phyloP scores from a whole-genome alignment of 2,113 vertebrate genomes.

The Diadophis punctatus region DNA sequence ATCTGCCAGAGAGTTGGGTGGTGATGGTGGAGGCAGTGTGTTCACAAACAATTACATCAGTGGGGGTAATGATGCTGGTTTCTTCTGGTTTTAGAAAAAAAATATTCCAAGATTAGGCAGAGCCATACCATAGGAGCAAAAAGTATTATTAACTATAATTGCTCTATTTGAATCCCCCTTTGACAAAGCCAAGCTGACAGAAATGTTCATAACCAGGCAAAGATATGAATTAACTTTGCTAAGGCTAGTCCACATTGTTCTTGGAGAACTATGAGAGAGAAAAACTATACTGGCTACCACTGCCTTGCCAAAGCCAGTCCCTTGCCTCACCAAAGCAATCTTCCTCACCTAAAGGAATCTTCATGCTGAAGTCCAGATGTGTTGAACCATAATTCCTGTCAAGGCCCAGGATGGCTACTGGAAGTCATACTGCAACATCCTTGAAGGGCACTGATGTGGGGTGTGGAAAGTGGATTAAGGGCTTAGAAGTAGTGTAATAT shows the following conservation, averaged over 20 bases:
- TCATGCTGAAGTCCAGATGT: neutral
- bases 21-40: neutral
- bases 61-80: neutral
- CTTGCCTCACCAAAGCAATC: neutral
- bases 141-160: neutral
- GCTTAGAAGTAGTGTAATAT: neutral
- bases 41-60: neutral
- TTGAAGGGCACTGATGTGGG: neutral
- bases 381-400: neutral
- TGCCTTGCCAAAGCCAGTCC: neutral
- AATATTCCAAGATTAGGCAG: neutral
- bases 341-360: neutral
- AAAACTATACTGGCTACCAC: neutral
- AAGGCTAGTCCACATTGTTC: too few species aligned
- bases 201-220: neutral
- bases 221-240: neutral
- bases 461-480: neutral
- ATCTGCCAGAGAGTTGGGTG: neutral
- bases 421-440: neutral
- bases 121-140: neutral
- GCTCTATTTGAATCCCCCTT: neutral
- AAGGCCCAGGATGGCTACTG: neutral
- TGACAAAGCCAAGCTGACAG: neutral
- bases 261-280: neutral
- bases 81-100: slow-evolving; percentile 10